A percentile compares a stretch with the other conserved stretches of the same genome.
Conservation (phyloP, 2,888 invertebrate genomes). For the Crepidodera aurea region DNA sequence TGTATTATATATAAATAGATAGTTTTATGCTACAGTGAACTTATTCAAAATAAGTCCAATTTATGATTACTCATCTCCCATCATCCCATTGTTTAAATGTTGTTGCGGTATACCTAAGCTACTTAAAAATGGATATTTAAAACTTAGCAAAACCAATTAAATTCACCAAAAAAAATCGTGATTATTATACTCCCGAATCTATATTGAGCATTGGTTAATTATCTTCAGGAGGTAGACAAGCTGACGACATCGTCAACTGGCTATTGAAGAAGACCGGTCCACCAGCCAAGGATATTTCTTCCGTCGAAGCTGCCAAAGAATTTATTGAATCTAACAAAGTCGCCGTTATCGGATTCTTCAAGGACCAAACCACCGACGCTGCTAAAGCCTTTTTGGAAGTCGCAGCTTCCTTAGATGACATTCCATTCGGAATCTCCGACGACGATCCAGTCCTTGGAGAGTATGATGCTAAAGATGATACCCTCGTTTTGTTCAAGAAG, state of each 20-base stretch:
- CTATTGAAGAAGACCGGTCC: conserved; percentile 97
- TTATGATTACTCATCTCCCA: too few relatives aligned
- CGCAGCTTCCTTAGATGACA: conserved; percentile 84
- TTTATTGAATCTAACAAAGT: conserved; percentile 84
- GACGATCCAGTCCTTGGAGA: conserved; percentile 81
- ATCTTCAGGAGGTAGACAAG: conserved; percentile 82
- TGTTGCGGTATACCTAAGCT: too few relatives aligned
- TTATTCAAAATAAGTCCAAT: too few relatives aligned
- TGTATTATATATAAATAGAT: too few relatives aligned
- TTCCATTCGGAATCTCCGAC: conserved; percentile 86
- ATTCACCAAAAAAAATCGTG: too few relatives aligned
- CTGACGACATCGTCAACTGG: conserved; percentile 94
- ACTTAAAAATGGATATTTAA: too few relatives aligned
- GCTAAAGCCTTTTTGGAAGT: conserved; percentile 86
- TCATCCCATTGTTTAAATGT: too few relatives aligned
- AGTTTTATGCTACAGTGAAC: too few relatives aligned
- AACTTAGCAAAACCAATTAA: too few relatives aligned
- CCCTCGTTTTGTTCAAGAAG: conserved; percentile 90
- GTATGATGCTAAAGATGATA: conserved; percentile 80
- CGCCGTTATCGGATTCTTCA: conserved; percentile 90
- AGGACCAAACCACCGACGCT: conserved; percentile 77
- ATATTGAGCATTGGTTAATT: too few relatives aligned
- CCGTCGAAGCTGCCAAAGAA: conserved; percentile 83
- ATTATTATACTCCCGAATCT: too few relatives aligned
- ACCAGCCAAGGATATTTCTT: conserved; percentile 80